Percentiles rank a stretch among this genome's conserved stretches.
phyloP scores from a whole-genome alignment of 2,797 vertebrate genomes.

The Onychomys arenicola region DNA sequence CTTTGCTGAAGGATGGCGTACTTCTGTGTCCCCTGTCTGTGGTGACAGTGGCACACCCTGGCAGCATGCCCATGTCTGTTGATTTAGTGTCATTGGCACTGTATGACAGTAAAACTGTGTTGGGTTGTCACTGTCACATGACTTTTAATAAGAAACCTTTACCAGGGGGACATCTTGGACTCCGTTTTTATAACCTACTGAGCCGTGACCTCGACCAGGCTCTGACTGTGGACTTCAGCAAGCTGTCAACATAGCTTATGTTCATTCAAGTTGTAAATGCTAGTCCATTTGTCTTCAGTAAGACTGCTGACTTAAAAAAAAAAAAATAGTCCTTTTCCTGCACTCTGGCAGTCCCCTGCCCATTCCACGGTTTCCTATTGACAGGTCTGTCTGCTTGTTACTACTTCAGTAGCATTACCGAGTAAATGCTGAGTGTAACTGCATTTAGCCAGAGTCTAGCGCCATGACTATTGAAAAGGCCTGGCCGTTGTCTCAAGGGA shows the following conservation, averaged over 20 bases:
- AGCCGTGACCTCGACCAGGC: neutral
- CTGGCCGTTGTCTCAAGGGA: neutral
- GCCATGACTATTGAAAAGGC: neutral
- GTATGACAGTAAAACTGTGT: neutral
- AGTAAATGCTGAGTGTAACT: neutral
- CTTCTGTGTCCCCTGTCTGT: constrained; percentile 89
- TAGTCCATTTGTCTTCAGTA: constrained; percentile 94
- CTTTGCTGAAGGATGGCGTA: constrained; percentile 87
- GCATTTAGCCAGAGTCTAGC: neutral
- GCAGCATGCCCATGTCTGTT: constrained; percentile 79
- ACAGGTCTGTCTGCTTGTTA: neutral
- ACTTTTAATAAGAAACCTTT: neutral
- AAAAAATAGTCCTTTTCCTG: neutral
- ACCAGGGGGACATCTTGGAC: neutral
- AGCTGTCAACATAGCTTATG: neutral
- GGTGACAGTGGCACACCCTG: constrained; percentile 83
- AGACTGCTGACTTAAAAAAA: constrained; percentile 94
- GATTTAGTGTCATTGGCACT: too few species aligned
- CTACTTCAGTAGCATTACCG: neutral
- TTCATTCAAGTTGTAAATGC: constrained; percentile 98
- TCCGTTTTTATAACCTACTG: neutral
- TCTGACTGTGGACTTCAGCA: neutral
- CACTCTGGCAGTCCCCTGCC: neutral
- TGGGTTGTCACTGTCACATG: neutral
- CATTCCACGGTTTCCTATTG: neutral